phyloP scores from a whole-genome alignment of 2,888 invertebrate genomes.

The Sycophila texana region DNA sequence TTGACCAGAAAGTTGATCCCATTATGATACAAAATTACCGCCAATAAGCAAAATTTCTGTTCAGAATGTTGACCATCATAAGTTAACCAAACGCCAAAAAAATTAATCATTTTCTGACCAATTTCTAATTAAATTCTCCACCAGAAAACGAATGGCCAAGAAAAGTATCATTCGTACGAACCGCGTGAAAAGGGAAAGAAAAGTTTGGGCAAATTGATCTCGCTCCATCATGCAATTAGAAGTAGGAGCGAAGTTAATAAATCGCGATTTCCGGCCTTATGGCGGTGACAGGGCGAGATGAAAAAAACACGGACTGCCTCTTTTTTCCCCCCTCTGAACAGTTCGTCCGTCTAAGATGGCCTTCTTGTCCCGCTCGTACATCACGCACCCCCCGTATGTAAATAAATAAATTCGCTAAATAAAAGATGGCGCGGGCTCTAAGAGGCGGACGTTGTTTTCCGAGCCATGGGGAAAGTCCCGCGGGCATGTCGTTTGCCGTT shows the following conservation, averaged over 20 bases:
- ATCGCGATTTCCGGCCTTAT: background rate
- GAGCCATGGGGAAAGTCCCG: background rate
- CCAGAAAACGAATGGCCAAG: too few relatives aligned
- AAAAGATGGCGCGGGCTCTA: background rate
- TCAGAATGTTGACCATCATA: background rate
- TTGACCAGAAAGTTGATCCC: background rate
- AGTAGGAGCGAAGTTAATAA: background rate
- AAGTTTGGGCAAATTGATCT: background rate
- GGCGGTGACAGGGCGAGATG: background rate
- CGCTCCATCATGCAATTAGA: background rate
- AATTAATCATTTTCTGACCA: background rate
- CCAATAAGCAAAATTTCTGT: background rate
- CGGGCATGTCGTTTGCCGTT: background rate
- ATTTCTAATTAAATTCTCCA: background rate
- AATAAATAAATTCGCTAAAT: conserved; percentile 6
- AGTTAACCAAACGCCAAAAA: too few relatives aligned
- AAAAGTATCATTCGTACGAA: too few relatives aligned
- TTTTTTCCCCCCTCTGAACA: background rate
- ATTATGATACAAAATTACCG: too few relatives aligned
- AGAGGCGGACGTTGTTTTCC: background rate
- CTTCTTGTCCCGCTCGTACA: background rate
- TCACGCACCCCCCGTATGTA: background rate
- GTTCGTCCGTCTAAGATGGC: background rate
- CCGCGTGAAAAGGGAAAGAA: background rate
- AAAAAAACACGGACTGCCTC: background rate